A percentile compares a stretch with the other conserved stretches of the same genome.
Conservation (phyloP, 2,113 vertebrate genomes). For the Phalacrocorax carbo region DNA sequence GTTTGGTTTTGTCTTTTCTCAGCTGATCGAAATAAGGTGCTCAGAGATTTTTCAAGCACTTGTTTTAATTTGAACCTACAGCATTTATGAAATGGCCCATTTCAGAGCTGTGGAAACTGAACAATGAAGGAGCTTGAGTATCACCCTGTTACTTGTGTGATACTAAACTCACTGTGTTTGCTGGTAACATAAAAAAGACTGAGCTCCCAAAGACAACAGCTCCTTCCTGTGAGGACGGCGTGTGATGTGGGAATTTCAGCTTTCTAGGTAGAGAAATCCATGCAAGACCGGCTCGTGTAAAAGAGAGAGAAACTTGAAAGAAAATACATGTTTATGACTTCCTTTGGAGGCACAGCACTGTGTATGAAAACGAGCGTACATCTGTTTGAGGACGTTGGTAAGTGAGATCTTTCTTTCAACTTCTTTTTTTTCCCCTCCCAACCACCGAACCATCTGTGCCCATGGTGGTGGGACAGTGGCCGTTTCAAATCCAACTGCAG, state of each 20-base stretch:
- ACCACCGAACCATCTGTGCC: neutral
- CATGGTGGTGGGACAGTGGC: neutral
- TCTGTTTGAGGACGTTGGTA: neutral
- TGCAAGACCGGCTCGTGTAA: accelerated
- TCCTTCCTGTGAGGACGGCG: neutral
- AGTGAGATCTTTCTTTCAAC: neutral
- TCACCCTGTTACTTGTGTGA: neutral
- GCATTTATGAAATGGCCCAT: neutral
- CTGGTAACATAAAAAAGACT: neutral
- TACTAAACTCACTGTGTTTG: neutral
- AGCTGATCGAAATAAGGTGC: neutral
- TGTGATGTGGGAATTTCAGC: neutral
- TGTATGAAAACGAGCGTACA: accelerated
- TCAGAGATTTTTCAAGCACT: neutral
- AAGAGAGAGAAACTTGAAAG: neutral
- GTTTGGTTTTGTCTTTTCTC: neutral
- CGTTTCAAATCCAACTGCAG: neutral
- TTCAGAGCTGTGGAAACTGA: neutral
- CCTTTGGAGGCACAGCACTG: neutral
- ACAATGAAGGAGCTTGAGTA: neutral
- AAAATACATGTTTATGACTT: neutral
- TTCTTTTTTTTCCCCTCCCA: too few relatives aligned
- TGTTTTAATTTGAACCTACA: neutral
- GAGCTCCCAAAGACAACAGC: neutral
- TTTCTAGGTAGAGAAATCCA: neutral